Conservation (phyloP, 2,797 vertebrate species). For the Characodon lateralis region DNA sequence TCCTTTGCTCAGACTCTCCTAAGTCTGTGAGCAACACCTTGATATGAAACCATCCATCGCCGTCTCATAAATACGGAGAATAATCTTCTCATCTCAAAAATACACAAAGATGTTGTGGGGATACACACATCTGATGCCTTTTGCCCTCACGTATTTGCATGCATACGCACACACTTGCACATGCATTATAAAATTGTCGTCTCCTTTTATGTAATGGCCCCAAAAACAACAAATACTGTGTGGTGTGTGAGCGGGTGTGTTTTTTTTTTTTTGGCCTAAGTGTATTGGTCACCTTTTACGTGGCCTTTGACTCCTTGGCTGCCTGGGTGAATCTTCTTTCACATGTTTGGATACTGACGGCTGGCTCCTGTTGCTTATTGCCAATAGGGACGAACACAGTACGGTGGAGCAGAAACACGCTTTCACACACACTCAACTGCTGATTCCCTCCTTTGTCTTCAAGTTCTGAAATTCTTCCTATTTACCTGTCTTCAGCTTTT, state of each 20-base stretch:
- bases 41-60: slow-evolving; percentile 52
- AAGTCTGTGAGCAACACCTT: slow-evolving; percentile 9
- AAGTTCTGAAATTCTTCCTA: slow-evolving; percentile 26
- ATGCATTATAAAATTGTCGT: slow-evolving; percentile 49
- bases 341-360: slow-evolving; percentile 47
- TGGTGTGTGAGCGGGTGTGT: slow-evolving; percentile 20
- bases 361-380: slow-evolving; percentile 26
- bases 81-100: slow-evolving; percentile 35
- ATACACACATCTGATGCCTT: slow-evolving; percentile 43
- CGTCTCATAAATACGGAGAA: slow-evolving; percentile 42
- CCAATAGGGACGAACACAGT: slow-evolving; percentile 32
- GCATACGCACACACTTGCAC: background rate
- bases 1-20: background rate
- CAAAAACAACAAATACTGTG: slow-evolving; percentile 53
- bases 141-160: slow-evolving; percentile 1
- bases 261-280: background rate
- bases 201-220: slow-evolving; percentile 35
- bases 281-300: slow-evolving; percentile 10
- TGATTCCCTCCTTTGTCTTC: slow-evolving; percentile 16
- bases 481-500: slow-evolving; percentile 27
- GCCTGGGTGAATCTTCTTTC: slow-evolving; percentile 27
- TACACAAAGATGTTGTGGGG: slow-evolving; percentile 30
- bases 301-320: slow-evolving; percentile 36
- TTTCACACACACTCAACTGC: slow-evolving; percentile 2
- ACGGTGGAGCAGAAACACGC: slow-evolving; percentile 5